Conservation (phyloP, 2,797 vertebrate genomes). For the Gambusia yucatana region DNA sequence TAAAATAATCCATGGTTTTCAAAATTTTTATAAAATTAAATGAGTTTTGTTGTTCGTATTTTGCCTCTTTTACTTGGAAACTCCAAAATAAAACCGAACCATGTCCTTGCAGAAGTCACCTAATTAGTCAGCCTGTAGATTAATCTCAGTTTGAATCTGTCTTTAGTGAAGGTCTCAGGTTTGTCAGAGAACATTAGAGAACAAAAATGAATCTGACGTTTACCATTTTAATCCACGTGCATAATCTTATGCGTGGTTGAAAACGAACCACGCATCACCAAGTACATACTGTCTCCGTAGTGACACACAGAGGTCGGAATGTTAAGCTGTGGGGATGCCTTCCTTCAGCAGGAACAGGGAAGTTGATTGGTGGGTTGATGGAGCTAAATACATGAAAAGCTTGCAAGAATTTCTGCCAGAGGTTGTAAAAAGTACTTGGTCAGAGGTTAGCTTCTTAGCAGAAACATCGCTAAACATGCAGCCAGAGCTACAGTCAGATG, state of each 20-base stretch:
- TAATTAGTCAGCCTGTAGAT: neutral
- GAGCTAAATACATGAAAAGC: neutral
- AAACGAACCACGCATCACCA: neutral
- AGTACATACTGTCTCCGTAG: neutral
- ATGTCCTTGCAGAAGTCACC: neutral
- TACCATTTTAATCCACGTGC: neutral
- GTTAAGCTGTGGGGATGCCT: neutral
- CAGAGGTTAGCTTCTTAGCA: neutral
- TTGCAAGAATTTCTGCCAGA: neutral
- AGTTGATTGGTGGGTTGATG: neutral
- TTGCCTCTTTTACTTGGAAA: neutral
- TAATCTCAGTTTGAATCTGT: neutral
- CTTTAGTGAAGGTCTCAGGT: neutral
- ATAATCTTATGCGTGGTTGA: neutral
- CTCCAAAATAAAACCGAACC: neutral
- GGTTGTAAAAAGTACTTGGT: neutral
- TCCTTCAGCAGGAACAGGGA: neutral
- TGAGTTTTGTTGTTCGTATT: neutral
- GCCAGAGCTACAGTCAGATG: neutral
- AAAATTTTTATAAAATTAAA: no score
- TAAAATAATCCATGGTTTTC: no score
- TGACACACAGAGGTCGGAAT: neutral
- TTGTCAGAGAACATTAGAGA: neutral
- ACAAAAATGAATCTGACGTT: neutral
- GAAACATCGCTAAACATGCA: neutral